phyloP scores from a whole-genome alignment of 2,113 vertebrate species.

The Lampris megalopsis region DNA sequence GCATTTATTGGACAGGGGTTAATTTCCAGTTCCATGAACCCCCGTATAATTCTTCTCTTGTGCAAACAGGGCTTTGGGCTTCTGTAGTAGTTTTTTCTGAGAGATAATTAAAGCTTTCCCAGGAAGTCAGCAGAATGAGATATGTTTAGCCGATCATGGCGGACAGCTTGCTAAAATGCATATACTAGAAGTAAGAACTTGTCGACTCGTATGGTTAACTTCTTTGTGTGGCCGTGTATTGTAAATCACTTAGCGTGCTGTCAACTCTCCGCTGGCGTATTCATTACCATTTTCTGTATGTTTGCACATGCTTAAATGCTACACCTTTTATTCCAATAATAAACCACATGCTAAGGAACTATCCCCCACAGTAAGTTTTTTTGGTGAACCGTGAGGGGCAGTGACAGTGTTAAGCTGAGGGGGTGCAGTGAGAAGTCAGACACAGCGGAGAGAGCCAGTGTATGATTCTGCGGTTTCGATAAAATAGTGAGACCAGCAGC shows the following conservation, averaged over 20 bases:
- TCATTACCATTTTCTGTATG: conserved; percentile 53
- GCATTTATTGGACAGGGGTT: conserved; percentile 6
- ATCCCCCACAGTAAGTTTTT: conserved; percentile 14
- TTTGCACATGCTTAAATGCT: conserved; percentile 38
- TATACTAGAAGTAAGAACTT: conserved; percentile 49
- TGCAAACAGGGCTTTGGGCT: conserved; percentile 11
- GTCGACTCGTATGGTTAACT: conserved; percentile 72
- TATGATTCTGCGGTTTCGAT: conserved; percentile 43
- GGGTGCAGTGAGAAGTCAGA: conserved; percentile 29
- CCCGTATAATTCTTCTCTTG: background rate
- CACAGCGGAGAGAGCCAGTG: conserved; percentile 29
- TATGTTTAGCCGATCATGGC: conserved; percentile 52
- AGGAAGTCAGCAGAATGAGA: conserved; percentile 46
- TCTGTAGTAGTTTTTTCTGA: conserved; percentile 19
- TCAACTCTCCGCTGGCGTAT: conserved; percentile 48
- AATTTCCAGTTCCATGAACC: background rate
- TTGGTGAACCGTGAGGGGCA: conserved; percentile 55
- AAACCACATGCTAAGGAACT: conserved; percentile 32
- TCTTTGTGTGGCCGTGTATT: conserved; percentile 54
- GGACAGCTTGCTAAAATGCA: conserved; percentile 47
- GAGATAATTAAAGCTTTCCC: conserved; percentile 62
- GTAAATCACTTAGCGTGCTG: conserved; percentile 53
- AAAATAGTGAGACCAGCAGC: conserved; percentile 59
- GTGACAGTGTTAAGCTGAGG: conserved; percentile 20
- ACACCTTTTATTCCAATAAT: conserved; percentile 34